phyloP scores from a whole-genome alignment of 2,113 vertebrate genomes.

The Climacteris rufus region DNA sequence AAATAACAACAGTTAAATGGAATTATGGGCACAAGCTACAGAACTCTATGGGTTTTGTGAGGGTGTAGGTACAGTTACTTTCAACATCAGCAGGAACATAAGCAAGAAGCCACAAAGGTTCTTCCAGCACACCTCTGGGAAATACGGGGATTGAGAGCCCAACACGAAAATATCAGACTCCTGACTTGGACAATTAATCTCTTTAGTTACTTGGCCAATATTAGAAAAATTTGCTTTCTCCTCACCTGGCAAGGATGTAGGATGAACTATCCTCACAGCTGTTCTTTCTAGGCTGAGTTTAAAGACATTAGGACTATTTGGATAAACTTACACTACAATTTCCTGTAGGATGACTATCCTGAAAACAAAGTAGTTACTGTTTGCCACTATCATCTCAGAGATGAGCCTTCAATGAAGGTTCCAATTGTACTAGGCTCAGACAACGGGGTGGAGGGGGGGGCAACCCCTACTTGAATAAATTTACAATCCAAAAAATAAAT shows the following conservation, averaged over 20 bases:
- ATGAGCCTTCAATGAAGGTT: background rate
- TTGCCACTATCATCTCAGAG: background rate
- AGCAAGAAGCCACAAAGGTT: background rate
- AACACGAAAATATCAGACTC: background rate
- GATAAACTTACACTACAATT: background rate
- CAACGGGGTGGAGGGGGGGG: accelerated
- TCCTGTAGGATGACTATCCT: background rate
- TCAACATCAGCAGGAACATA: background rate
- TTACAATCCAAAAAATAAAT: background rate
- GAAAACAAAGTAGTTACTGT: background rate
- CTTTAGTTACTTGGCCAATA: background rate
- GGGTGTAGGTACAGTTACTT: background rate
- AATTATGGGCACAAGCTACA: background rate
- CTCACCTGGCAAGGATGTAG: background rate
- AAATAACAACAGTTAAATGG: background rate
- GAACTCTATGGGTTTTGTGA: background rate
- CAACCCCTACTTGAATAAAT: background rate
- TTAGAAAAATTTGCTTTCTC: background rate
- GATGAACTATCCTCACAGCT: background rate
- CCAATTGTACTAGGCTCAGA: background rate
- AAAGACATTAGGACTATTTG: background rate
- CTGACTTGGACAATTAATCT: background rate
- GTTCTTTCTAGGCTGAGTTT: background rate
- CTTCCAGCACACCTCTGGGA: background rate
- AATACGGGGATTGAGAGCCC: background rate